Conservation (phyloP, 2,113 vertebrate genomes). For the Centropristis striata region DNA sequence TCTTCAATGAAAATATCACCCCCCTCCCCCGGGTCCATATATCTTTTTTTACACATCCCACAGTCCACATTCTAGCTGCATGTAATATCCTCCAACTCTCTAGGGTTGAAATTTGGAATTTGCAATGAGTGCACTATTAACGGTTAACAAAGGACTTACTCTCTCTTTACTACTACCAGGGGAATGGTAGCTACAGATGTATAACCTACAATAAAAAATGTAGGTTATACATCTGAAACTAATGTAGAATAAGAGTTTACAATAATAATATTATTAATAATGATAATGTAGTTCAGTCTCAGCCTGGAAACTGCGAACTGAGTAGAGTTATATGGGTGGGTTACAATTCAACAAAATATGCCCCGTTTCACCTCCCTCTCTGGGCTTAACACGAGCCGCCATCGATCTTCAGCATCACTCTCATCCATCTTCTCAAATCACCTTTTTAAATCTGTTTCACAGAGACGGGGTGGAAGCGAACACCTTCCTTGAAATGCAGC, state of each 20-base stretch:
- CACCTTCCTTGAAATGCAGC: constrained; percentile 4
- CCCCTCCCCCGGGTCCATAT: too few species aligned
- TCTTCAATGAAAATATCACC: too few species aligned
- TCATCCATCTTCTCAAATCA: constrained; percentile 31
- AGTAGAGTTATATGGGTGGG: neutral
- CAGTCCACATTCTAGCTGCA: too few species aligned
- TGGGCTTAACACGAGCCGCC: neutral
- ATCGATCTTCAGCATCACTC: constrained; percentile 10
- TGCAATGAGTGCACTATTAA: too few species aligned
- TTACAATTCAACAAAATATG: neutral
- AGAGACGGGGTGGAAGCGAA: neutral
- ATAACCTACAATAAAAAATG: neutral
- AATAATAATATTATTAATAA: too few species aligned
- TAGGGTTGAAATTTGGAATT: too few species aligned
- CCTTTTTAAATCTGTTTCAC: constrained; percentile 23
- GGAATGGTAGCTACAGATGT: too few species aligned
- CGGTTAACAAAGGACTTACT: too few species aligned
- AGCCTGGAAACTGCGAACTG: neutral
- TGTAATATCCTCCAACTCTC: too few species aligned
- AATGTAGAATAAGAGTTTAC: neutral
- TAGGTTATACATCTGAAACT: neutral
- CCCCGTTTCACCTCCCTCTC: constrained; percentile 7
- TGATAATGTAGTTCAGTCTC: neutral
- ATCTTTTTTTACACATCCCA: too few species aligned
- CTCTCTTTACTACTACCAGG: neutral